Base-by-base conservation (phyloP, 2,113 vertebrate species). In the Geococcyx californianus region DNA sequence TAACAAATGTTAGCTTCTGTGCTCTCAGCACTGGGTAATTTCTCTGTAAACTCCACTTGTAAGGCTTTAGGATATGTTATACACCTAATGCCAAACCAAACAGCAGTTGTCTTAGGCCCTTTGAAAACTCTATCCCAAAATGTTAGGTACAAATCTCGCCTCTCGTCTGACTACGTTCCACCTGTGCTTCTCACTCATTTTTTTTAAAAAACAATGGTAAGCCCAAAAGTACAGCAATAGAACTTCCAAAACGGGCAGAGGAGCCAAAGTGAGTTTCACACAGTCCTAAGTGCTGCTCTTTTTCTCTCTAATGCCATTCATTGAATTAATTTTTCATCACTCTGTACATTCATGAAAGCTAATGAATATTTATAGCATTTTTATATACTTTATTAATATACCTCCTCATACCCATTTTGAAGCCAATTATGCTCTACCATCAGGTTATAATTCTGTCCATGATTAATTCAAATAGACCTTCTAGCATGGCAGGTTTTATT, bases 351-450 rank as follows among this genome's bases (percentile, higher is more conserved):
- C 76, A 70, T 93, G 42, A 87, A 88, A 93, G 68, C 68, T 93
- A 90, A 84, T 89, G 38, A 87, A 93, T 93, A 93, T 92, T 96
- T 77, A 94, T 14, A 87, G 76, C 38, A 62, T 84, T 94, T 89
- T 76, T 67, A 68, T 84, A 76, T 58, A 81, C 63, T 88, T 96
- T 87, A 93, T 96, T 96, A 93, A 91, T 91, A 66, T 80, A 89
- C 29, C 44, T 90, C 38, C 73, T 91, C n/a, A 38, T 81, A 42
- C 9, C 16, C 34, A 81, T 90, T 88, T 40, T 81, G 29, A 76
- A 91, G 81, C 18, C 77, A 91, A 44, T 95, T 90, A 51, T 33
- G n/a, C 49, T 81, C 40, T 93, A n/a, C 74, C 81, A 55, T 86
- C 49, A 83, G 33, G 55, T 91, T 94, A 63, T 58, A 73, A 89